These are phyloP conservation scores for Brachionus rubens DNA, from an alignment of 1,140 invertebrate species.

Conservation along the genomic window DNA sequence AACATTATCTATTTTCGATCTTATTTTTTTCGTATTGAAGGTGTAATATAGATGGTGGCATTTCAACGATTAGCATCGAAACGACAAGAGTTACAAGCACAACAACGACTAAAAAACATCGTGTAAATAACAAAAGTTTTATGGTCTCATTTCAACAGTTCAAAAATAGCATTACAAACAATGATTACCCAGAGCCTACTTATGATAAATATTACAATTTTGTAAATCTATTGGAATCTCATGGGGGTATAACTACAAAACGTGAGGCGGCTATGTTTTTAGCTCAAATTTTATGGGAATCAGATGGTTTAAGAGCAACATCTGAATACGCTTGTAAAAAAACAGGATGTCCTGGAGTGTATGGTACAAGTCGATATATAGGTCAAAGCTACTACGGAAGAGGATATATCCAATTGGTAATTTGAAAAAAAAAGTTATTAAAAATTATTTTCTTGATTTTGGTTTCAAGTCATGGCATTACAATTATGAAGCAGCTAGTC, in stretches of 20 bases:
- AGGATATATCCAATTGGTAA: conserved; percentile 46
- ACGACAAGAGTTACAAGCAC: not conserved
- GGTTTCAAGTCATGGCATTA: conserved; percentile 9
- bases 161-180: not conserved
- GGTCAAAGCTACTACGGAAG: conserved; percentile 40
- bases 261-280: conserved; percentile 46
- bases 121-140: not conserved
- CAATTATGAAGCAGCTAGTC: conserved; percentile 45
- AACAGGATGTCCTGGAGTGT: not conserved
- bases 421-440: no score
- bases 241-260: conserved; percentile 33
- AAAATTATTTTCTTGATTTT: no score
- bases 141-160: not conserved
- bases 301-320: conserved; percentile 34
- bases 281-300: conserved; percentile 40
- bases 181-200: not conserved
- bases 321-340: conserved; percentile 17
- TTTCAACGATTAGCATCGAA: not conserved
- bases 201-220: conserved; percentile 35
- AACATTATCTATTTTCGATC: not conserved
- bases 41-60: conserved; percentile 6
- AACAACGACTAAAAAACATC: not conserved
- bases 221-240: conserved; percentile 28
- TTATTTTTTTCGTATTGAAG: not conserved
- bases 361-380: not conserved